Conservation (phyloP, 2,888 invertebrate species). For the Stegana nigrithorax region DNA sequence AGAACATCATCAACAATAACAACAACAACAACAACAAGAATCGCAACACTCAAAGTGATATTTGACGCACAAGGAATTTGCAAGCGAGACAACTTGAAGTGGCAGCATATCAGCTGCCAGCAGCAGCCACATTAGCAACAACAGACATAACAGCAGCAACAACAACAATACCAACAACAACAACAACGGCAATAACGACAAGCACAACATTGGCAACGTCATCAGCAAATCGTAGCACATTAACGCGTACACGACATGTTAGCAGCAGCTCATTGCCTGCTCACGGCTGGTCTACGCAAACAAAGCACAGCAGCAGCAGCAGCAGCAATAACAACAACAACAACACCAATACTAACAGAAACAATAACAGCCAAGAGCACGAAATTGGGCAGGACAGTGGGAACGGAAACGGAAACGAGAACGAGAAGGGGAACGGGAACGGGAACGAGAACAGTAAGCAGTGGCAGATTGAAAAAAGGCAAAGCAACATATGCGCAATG, state of each 20-base stretch:
- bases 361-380: conserved; percentile 18
- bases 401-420: neutral
- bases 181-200: too few species aligned
- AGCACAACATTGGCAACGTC: neutral
- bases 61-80: conserved; percentile 26
- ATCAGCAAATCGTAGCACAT: neutral
- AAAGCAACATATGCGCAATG: conserved; percentile 66
- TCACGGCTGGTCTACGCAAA: too few species aligned
- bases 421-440: neutral
- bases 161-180: too few species aligned
- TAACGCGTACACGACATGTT: neutral
- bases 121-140: conserved; percentile 30
- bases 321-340: conserved; percentile 17
- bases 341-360: conserved; percentile 11
- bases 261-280: neutral
- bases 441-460: neutral
- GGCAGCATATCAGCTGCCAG: conserved; percentile 21
- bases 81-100: conserved; percentile 31
- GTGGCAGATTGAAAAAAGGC: neutral
- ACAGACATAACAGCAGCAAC: too few species aligned
- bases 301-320: conserved; percentile 6
- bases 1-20: conserved; percentile 9
- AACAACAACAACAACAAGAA: conserved; percentile 21
- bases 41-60: conserved; percentile 14
- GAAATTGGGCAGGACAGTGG: too few species aligned